Conservation (phyloP, 1,140 invertebrate genomes). For the Laupala kohalensis region DNA sequence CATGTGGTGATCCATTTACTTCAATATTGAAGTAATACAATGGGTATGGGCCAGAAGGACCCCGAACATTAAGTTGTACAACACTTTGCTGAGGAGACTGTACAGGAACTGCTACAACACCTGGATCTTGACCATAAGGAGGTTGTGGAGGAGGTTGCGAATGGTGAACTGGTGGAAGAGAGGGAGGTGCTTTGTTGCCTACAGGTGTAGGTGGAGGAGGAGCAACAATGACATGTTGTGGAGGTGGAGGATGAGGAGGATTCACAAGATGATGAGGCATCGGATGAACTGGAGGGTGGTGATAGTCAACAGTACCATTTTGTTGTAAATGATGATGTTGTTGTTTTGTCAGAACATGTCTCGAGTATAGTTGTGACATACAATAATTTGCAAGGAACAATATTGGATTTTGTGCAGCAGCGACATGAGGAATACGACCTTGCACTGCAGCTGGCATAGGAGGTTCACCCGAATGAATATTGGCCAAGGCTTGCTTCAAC, state of each 20-base stretch:
- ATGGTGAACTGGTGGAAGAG: conserved; percentile 28
- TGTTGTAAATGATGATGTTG: conserved; percentile 25
- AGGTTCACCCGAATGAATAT: conserved; percentile 40
- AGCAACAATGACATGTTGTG: conserved; percentile 25
- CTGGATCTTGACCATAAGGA: conserved; percentile 25
- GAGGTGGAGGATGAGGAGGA: conserved; percentile 23
- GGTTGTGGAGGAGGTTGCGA: conserved; percentile 26
- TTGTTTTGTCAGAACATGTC: conserved; percentile 46
- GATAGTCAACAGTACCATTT: conserved; percentile 37
- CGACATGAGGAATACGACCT: conserved; percentile 4
- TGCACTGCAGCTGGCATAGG: conserved; percentile 19
- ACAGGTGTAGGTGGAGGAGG: conserved; percentile 24
- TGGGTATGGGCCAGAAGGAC: conserved; percentile 34
- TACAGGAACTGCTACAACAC: conserved; percentile 25
- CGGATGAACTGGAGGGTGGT: conserved; percentile 17
- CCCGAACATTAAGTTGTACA: conserved; percentile 17
- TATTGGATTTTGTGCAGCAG: conserved; percentile 39
- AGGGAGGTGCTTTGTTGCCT: conserved; percentile 21
- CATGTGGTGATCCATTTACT: conserved; percentile 51
- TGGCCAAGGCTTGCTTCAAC: conserved; percentile 46
- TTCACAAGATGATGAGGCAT: conserved; percentile 22
- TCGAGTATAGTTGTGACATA: conserved; percentile 55
- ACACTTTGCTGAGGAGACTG: conserved; percentile 26
- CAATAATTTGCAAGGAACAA: conserved; percentile 59
- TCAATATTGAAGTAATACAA: conserved; percentile 66